These are phyloP conservation scores for Melolontha melolontha DNA, from an alignment of 2,888 invertebrate species.

Conservation along the genomic window DNA sequence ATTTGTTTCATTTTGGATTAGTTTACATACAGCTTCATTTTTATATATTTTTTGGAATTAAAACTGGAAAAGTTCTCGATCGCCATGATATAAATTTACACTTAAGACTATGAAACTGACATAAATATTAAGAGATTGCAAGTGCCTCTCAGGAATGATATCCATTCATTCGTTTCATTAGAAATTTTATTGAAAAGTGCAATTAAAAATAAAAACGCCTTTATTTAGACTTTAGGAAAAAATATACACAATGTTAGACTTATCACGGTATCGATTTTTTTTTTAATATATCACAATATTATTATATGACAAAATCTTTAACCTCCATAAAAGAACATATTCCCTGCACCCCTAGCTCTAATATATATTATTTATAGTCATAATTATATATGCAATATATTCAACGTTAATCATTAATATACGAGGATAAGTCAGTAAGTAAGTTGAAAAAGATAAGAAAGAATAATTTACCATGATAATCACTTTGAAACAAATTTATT, in stretches of 20 bases:
- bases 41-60: constrained; percentile 6
- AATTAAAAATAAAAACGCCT: constrained; percentile 34
- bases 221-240: constrained; percentile 20
- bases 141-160: constrained; percentile 40
- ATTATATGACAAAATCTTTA: too few relatives aligned
- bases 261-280: not conserved
- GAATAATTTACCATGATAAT: too few relatives aligned
- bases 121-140: constrained; percentile 25
- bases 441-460: too few relatives aligned
- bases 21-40: constrained; percentile 37
- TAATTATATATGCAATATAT: too few relatives aligned
- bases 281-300: not conserved
- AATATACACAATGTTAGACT: constrained; percentile 20
- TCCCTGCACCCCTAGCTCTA: too few relatives aligned
- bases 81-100: constrained; percentile 14
- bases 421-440: too few relatives aligned
- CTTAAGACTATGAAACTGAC: constrained; percentile 22
- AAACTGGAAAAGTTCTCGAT: constrained; percentile 17
- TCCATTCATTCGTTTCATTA: constrained; percentile 32
- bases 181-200: constrained; percentile 41
- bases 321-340: too few relatives aligned
- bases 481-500: too few relatives aligned
- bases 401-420: too few relatives aligned
- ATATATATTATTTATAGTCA: too few relatives aligned
- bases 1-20: constrained; percentile 48